Base-by-base conservation (phyloP, 2,888 invertebrate genomes). In the Acleris holmiana region DNA sequence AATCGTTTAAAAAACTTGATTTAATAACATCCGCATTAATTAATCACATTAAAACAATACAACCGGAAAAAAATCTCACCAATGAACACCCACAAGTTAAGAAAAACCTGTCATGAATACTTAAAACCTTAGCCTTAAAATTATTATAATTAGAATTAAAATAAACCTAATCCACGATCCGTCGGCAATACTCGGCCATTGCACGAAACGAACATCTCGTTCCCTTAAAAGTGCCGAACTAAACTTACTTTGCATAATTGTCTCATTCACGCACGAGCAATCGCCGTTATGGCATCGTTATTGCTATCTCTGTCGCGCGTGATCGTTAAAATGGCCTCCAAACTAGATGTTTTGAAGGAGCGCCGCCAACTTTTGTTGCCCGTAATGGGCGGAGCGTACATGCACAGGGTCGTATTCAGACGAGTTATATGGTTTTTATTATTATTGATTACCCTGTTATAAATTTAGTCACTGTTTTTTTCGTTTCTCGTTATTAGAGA, bases 281-380 rank as follows among this genome's bases (percentile, higher is more conserved):
- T 77, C 76, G 85, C 84, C 81, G 82, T 73, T 77, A 78, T 70
- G 68, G 77, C 71, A 66, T 68, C 71, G 70, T 71, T 79, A 71
- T 69, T 74, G 80, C 85, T 83, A 75, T 92, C 91, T 85, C 87
- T 74, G 71, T 92, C 83, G 68, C 83, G 73, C 92, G 71, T 85
- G 83, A 82, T 91, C 91, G 88, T 92, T 91, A 92, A 92, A 92
- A 92, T 92, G 92, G 92, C 91, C 88, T 91, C 92, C 91, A 91
- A 91, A 92, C 91, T 91, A 90, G 91, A 90, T 91, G 87, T 92
- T 92, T 91, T 91, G 92, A 92, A 91, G 91, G 89, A 91, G 90
- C 90, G 84, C 86, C 83, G 85, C 89, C 88, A 88, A 91, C 91
- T 92, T 92, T 91, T 92, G 92, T 91, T 86, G 89, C 84, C 78